phyloP scores from a whole-genome alignment of 1,140 invertebrate genomes.

The Caenorhabditis elegans region DNA sequence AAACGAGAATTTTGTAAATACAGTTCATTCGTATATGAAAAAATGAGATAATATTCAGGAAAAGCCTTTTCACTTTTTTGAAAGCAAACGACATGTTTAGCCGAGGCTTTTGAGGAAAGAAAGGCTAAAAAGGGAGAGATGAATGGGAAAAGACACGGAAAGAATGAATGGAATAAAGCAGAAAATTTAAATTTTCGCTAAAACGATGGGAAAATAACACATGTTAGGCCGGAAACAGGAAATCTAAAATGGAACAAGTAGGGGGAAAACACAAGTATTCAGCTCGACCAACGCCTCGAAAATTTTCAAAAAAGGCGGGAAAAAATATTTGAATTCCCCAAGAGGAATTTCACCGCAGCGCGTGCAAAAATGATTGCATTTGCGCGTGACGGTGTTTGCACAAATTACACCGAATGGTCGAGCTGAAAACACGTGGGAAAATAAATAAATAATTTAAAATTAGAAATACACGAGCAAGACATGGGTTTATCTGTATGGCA shows the following conservation, averaged over 20 bases:
- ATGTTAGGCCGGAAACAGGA: no score
- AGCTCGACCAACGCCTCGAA: no score
- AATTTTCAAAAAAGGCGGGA: no score
- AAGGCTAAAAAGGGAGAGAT: background rate
- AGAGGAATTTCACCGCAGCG: no score
- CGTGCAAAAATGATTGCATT: no score
- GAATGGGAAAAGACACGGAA: background rate
- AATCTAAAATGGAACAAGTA: background rate
- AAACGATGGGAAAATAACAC: background rate
- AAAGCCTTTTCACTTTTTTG: background rate
- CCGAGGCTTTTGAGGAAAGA: background rate
- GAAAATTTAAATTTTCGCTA: background rate
- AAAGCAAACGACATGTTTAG: background rate
- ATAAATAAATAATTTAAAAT: background rate
- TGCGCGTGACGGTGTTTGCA: no score
- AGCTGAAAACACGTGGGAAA: no score
- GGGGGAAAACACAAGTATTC: background rate
- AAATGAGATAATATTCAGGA: no score
- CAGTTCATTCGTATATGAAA: background rate
- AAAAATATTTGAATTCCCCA: no score
- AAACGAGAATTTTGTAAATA: background rate
- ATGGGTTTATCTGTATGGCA: background rate
- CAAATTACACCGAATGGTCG: no score
- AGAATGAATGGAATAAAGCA: background rate
- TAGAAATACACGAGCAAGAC: no score